Conservation (phyloP, 2,113 vertebrate genomes). For the Tinamus guttatus region DNA sequence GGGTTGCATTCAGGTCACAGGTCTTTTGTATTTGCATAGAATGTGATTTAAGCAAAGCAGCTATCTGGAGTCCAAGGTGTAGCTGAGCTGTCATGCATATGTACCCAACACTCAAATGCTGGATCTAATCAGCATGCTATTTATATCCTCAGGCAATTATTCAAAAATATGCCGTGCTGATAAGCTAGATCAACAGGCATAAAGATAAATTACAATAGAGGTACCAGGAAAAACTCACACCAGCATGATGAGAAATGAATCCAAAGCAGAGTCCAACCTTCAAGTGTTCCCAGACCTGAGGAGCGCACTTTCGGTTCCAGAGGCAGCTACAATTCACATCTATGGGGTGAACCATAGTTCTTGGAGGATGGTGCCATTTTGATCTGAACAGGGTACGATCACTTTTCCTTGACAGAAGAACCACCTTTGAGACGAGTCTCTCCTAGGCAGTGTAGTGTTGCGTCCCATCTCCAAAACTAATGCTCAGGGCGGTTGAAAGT, state of each 20-base stretch:
- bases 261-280: background rate
- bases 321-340: background rate
- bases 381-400: rapidly evolving
- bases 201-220: background rate
- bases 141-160: background rate
- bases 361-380: background rate
- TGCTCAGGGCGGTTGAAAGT: background rate
- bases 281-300: background rate
- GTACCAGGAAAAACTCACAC: background rate
- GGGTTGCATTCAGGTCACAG: background rate
- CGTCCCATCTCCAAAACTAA: background rate
- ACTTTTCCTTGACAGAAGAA: background rate
- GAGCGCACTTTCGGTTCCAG: background rate
- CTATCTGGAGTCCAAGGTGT: background rate
- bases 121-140: background rate
- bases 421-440: rapidly evolving
- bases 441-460: background rate
- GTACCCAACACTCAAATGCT: background rate
- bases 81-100: background rate
- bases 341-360: background rate
- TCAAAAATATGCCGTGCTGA: background rate
- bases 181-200: background rate
- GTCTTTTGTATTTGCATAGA: background rate
- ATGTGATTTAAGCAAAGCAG: background rate
- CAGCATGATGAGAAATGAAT: background rate